Conservation (phyloP, 2,888 invertebrate species). For the Oscheius sp. region DNA sequence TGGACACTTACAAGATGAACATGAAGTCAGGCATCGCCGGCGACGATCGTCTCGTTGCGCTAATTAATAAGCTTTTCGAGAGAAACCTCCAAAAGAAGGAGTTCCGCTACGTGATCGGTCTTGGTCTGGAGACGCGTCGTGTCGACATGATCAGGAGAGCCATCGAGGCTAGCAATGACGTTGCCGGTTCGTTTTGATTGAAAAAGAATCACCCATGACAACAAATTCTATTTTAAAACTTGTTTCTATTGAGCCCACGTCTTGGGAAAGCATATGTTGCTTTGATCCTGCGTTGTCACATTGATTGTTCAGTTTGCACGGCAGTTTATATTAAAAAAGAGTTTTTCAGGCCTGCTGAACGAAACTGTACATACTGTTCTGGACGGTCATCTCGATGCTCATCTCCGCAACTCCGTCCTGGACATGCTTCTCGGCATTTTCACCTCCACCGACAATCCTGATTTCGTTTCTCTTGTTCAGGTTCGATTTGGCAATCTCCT, state of each 20-base stretch:
- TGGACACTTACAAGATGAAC: conserved; percentile 65
- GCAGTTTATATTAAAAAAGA: not conserved
- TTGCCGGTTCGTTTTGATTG: conserved; percentile 8
- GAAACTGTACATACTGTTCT: conserved; percentile 96
- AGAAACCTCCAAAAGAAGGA: conserved; percentile 83
- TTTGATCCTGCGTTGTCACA: not conserved
- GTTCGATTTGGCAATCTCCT: conserved; percentile 51
- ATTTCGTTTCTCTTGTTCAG: conserved; percentile 95
- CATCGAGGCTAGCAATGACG: conserved; percentile 76
- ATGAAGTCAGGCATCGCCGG: conserved; percentile 54
- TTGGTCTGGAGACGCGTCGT: conserved; percentile 93
- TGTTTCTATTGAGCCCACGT: not conserved
- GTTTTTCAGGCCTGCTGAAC: conserved; percentile 85
- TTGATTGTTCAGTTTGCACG: not conserved
- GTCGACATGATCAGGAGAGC: conserved; percentile 96
- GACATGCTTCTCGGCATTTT: conserved; percentile 90
- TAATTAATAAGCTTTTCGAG: conserved; percentile 97
- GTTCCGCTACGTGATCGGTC: conserved; percentile 82
- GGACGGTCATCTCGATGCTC: conserved; percentile 93
- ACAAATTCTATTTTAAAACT: not conserved
- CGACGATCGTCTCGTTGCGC: conserved; percentile 82
- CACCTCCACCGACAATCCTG: conserved; percentile 85
- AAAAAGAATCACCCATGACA: not conserved
- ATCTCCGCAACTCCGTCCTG: conserved; percentile 90
- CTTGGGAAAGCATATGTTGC: no score